Evolutionary conservation across 2,113 vertebrate genomes (phyloP).

Genomic region (Neoarius graeffei): DNA sequence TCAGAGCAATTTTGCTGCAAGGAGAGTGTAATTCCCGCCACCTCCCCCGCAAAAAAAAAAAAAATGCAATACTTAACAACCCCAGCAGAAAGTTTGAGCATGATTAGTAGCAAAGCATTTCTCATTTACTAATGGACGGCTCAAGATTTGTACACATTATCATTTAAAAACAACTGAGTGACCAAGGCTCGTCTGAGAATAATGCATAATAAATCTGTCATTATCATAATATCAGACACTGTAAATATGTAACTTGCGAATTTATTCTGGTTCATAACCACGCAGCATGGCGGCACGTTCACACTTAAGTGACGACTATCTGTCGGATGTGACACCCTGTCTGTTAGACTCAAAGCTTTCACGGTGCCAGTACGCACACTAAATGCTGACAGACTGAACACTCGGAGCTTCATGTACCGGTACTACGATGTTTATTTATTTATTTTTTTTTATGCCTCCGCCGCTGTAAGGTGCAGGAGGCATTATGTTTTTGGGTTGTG

Average conservation of each 20-base stretch:
- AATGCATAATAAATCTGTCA: neutral
- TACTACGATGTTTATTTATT: neutral
- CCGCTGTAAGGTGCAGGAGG: too few relatives aligned
- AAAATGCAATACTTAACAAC: conserved; percentile 17
- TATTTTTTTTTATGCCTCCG: too few relatives aligned
- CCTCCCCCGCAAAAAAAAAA: neutral
- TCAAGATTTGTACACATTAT: conserved; percentile 19
- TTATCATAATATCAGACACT: conserved; percentile 28
- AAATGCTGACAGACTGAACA: neutral
- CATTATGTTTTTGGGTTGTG: too few relatives aligned
- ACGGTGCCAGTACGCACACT: neutral
- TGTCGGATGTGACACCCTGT: neutral
- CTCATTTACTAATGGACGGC: conserved; percentile 47
- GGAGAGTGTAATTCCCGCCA: conserved; percentile 49
- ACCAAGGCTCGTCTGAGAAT: neutral
- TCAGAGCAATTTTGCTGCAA: conserved; percentile 53
- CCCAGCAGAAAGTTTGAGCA: neutral
- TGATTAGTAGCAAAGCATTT: conserved; percentile 48
- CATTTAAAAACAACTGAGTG: neutral
- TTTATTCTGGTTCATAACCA: conserved; percentile 10
- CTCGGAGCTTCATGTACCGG: neutral
- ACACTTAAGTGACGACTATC: conserved; percentile 10
- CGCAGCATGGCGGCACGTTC: conserved; percentile 15
- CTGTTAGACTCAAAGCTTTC: conserved; percentile 5
- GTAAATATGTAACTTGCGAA: conserved; percentile 11